Evolutionary conservation across 2,797 vertebrate genomes (phyloP), one percentile per base, ranked within the genome.

Genomic region (Trematomus bernacchii): DNA sequence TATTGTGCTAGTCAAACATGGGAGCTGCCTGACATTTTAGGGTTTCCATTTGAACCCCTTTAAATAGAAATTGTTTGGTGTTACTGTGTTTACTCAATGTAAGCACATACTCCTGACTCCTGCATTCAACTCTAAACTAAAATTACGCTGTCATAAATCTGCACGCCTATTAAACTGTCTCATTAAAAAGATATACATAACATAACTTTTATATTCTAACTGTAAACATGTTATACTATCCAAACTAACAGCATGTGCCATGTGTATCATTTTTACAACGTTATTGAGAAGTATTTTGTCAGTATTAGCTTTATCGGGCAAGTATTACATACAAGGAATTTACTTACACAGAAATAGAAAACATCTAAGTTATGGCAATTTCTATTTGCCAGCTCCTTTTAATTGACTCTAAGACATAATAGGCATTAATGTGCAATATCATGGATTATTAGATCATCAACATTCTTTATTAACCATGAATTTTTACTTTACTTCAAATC

Each of bases 1-100:
- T 61, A 30, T 47, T 59, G 23, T 40, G 40, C 23, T 52, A 19
- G 14, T 85, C 47, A 54, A 68, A 60, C 47, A 14, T 8, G 10
- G 11, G 40, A 37, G 44, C 59, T 33, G 15, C 9, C 14, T 21
- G 42, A 62, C 7, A 43, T 44, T 57, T 53, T 15, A 19, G 1
- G 42, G 1, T 42, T 53, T 58, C 44, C 16, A n/a, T 54, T 44
- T 48, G 3, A 50, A 66, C 18, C 3, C 12, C 12, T 70, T 50
- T 46, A 16, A 11, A n/a, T 6, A 23, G 2, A 37, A 11, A 3
- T 21, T 6, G 18, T 12, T 66, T 42, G 40, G 23, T 1, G 2
- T 19, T 46, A 19, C 30, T 73, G 51, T 54, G 13, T 53, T 48
- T 23, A 19, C 9, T 12, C 9, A 19, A 37, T 13, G 42, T 50